Evolutionary conservation across 2,888 invertebrate genomes (phyloP).

Genomic region (Osedax fenrisi): DNA sequence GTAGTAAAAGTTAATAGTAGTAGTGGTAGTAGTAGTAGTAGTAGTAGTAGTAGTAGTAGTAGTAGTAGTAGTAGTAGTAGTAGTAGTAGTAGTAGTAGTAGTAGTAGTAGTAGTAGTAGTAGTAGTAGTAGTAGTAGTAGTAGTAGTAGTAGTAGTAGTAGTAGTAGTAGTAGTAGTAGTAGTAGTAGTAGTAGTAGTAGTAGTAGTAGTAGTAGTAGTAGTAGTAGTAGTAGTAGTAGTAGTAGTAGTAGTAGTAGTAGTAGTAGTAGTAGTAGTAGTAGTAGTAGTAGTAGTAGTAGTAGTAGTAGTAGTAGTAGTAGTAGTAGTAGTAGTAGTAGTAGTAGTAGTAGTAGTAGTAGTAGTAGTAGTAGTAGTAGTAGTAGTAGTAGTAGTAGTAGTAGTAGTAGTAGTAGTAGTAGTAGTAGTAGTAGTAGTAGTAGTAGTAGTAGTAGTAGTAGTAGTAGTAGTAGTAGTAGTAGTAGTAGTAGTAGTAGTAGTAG

Average conservation of each 20-base stretch:
- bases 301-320: background rate
- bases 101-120: background rate
- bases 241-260: background rate
- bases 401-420: background rate
- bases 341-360: background rate
- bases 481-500: background rate
- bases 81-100: background rate
- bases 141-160: background rate
- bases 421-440: background rate
- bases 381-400: background rate
- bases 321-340: background rate
- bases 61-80: background rate
- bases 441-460: background rate
- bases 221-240: background rate
- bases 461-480: background rate
- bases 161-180: background rate
- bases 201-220: background rate
- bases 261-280: background rate
- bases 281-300: background rate
- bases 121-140: background rate
- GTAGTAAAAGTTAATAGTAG: too few relatives aligned
- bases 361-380: background rate
- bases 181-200: background rate
- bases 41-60: background rate
- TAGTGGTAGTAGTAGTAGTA: too few relatives aligned